Evolutionary conservation across 1,140 invertebrate species (phyloP), one percentile per base, ranked within the genome.

Genomic region (Gryon sp.): DNA sequence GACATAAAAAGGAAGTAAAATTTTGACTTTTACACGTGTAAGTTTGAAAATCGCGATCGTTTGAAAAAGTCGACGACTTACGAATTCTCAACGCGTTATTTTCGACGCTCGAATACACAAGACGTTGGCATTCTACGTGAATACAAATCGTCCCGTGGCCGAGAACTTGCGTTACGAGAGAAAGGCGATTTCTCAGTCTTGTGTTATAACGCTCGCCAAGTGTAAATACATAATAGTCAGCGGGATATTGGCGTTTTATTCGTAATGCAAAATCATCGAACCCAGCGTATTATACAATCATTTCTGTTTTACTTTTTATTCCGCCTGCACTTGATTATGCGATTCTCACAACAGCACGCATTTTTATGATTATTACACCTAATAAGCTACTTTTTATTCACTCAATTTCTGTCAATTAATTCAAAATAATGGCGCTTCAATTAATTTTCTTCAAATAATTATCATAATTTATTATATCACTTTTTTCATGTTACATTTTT

Each of bases 121-220:
- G 69, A 50, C 32, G 59, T 34, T n/a, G 32, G 55, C 24, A 74
- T 70, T 50, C 57, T 41, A 43, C 46, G 60, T 65, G 78, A 77
- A 80, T 80, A 80, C 69, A 70, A 80, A 74, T 80, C 57, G 78
- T 73, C 69, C 38, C 62, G 52, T 28, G 63, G 38, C 52, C 65
- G 53, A 59, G 59, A 73, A 69, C 57, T 57, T 14, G 57, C 75
- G 50, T 63, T 63, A 57, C 76, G 68, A 73, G 76, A 69, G 68
- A 73, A 73, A 69, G 76, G 76, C 68, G 52, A 70, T 70, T 69
- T 57, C 65, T 76, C 43, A 70, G 63, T 59, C 41, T 55, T 32
- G 55, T 45, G 40, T 46, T n/a, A n/a, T n/a, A n/a, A 30, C 57
- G 50, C 16, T 63, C 40, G 55, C 57, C 48, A 63, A 63, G 73